A percentile compares a stretch with the other conserved stretches of the same genome.
phyloP scores from a whole-genome alignment of 2,888 invertebrate species.

The Drosophila acutilabella region DNA sequence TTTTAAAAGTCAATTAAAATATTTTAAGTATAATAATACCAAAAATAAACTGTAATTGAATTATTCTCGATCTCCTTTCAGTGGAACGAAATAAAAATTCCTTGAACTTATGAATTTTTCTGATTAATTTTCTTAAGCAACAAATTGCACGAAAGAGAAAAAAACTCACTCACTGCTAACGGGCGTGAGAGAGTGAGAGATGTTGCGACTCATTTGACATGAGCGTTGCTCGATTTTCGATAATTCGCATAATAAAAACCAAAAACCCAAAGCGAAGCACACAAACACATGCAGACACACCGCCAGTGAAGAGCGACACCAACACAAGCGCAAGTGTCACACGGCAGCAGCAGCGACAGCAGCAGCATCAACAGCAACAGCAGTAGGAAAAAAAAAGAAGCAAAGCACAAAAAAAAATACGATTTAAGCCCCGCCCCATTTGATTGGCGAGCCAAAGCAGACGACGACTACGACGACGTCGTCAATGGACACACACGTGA shows the following conservation, averaged over 20 bases:
- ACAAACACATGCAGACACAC: conserved; percentile 5
- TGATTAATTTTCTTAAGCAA: background rate
- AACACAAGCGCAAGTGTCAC: conserved; percentile 69
- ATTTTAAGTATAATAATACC: too few species aligned
- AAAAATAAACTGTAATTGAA: too few species aligned
- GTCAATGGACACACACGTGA: conserved; percentile 78
- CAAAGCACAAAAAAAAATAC: conserved; percentile 54
- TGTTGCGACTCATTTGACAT: conserved; percentile 28
- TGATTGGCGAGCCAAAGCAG: conserved; percentile 82
- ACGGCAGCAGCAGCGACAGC: conserved; percentile 52
- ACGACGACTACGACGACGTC: conserved; percentile 65
- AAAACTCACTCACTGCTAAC: conserved; percentile 38
- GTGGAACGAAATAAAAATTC: too few species aligned
- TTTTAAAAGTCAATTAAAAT: too few species aligned
- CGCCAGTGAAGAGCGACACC: conserved; percentile 42
- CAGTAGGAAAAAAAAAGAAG: conserved; percentile 28
- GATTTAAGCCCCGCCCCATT: conserved; percentile 84
- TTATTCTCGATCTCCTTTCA: too few species aligned
- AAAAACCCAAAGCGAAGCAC: conserved; percentile 50
- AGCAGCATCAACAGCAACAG: conserved; percentile 33
- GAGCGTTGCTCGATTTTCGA: conserved; percentile 74
- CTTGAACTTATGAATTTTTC: too few species aligned
- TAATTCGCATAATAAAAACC: conserved; percentile 75
- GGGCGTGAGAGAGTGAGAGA: conserved; percentile 9
- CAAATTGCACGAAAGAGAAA: background rate